Conservation (phyloP, 2,797 vertebrate species). For the Melanotaenia maccullochi region DNA sequence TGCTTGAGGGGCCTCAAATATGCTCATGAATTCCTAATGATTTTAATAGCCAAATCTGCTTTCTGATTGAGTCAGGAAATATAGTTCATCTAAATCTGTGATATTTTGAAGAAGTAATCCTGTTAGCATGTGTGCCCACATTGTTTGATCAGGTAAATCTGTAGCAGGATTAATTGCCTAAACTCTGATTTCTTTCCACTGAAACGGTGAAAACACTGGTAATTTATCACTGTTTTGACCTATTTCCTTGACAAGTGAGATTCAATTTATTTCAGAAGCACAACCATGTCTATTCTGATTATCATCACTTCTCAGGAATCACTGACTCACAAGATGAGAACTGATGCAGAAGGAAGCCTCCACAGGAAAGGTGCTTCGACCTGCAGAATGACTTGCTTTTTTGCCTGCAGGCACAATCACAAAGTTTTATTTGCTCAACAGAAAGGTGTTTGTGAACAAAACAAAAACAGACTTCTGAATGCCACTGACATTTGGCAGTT, state of each 20-base stretch:
- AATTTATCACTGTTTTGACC: constrained; percentile 4
- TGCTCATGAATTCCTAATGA: constrained; percentile 58
- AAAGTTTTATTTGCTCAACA: constrained; percentile 8
- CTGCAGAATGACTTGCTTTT: constrained; percentile 22
- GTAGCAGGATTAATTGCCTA: constrained; percentile 17
- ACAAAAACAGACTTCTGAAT: constrained; percentile 3
- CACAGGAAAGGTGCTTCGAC: constrained; percentile 10
- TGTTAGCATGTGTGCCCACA: constrained; percentile 29
- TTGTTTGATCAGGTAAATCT: constrained; percentile 50
- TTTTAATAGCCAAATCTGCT: constrained; percentile 56
- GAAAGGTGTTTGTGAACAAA: background rate
- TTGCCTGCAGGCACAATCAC: background rate
- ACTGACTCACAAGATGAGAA: constrained; percentile 12
- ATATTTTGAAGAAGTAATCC: constrained; percentile 48
- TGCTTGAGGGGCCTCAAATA: constrained; percentile 55
- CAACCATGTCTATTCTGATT: background rate
- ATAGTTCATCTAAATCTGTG: constrained; percentile 48
- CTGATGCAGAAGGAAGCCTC: background rate
- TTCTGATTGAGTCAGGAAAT: constrained; percentile 47
- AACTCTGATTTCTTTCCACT: constrained; percentile 18
- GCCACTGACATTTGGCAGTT: background rate
- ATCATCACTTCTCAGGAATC: constrained; percentile 10
- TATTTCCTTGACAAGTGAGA: constrained; percentile 8
- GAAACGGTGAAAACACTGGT: constrained; percentile 19
- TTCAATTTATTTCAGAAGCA: constrained; percentile 24